Conservation (phyloP, 1,140 invertebrate genomes). For the Drosophila pectinifera region DNA sequence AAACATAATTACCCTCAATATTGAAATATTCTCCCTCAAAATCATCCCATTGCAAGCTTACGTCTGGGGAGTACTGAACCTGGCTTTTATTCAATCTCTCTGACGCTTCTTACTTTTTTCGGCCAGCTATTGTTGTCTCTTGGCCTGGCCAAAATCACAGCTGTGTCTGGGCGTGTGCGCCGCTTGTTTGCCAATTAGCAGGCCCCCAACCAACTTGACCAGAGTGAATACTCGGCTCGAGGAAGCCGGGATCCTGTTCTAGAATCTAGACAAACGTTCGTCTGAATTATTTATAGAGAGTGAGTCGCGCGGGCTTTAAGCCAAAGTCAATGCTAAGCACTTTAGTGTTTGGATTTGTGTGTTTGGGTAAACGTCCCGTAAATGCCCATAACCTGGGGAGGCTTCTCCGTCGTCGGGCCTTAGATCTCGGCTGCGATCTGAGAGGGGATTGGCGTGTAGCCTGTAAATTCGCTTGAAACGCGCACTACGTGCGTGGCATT, state of each 20-base stretch:
- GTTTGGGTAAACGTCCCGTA: constrained; percentile 62
- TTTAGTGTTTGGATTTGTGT: constrained; percentile 31
- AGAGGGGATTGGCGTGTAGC: constrained; percentile 40
- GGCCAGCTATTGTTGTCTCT: constrained; percentile 6
- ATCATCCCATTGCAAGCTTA: neutral
- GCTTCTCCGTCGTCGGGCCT: constrained; percentile 23
- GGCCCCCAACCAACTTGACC: constrained; percentile 2
- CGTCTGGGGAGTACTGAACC: constrained; percentile 3
- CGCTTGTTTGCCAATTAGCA: constrained; percentile 68
- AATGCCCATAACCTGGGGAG: constrained; percentile 9
- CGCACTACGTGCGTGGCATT: constrained; percentile 71
- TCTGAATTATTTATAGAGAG: constrained; percentile 74
- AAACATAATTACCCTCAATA: too few species aligned
- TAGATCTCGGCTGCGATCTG: constrained; percentile 62
- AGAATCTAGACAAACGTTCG: constrained; percentile 41
- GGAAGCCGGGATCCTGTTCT: constrained; percentile 66
- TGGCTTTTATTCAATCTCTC: neutral
- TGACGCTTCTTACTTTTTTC: neutral
- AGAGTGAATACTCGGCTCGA: constrained; percentile 1
- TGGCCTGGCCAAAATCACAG: constrained; percentile 58
- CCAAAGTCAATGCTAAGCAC: constrained; percentile 39
- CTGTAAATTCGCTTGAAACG: constrained; percentile 75
- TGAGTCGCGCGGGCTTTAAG: constrained; percentile 35
- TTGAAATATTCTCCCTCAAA: too few species aligned
- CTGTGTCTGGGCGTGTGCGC: constrained; percentile 47